Evolutionary conservation across 2,888 invertebrate species (phyloP), one percentile per base, ranked within the genome.

Genomic region (Tipula unca): DNA sequence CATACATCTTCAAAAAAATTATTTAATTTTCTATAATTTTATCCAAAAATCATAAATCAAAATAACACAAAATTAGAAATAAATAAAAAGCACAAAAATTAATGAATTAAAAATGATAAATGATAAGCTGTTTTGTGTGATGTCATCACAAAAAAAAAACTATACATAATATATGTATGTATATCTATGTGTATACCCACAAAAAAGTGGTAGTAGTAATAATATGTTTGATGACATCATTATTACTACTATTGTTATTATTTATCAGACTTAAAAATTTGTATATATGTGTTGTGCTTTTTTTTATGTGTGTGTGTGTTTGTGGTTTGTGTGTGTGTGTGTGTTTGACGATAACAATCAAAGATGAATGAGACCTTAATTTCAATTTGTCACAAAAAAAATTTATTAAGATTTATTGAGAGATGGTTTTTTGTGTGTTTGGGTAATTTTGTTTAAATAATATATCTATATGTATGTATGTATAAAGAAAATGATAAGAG

Each of bases 11-110:
- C 69, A 17, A 69, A 69, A 69, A 69, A 69, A 42, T 69, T 13
- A 25, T 25, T n/a, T n/a, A n/a, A 69, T 48, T 48, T 48, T 17
- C 5, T 48, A 48, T 17, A 69, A 69, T 69, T 69, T 25, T 69
- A 69, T 69, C 69, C 25, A 69, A 69, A 69, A 69, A 69, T 69
- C 69, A 69, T 69, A 69, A 69, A 69, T 69, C 69, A 69, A 69
- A 69, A 69, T 69, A 69, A 69, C 69, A 69, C 69, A 69, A 69
- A 69, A 69, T 69, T 69, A 69, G 69, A 69, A 69, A 69, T 69
- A 69, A 69, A 69, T 69, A 69, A 69, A 69, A 69, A 25, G 69
- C 69, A 69, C 69, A 69, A 25, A 69, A 69, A 17, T 48, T 69
- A 69, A 69, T 69, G 69, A 69, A 69, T 69, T 69, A 69, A 25